These are phyloP conservation scores for Paramuricea clavata DNA, from an alignment of 92 coral and sea anemone species.

Conservation along the genomic window DNA sequence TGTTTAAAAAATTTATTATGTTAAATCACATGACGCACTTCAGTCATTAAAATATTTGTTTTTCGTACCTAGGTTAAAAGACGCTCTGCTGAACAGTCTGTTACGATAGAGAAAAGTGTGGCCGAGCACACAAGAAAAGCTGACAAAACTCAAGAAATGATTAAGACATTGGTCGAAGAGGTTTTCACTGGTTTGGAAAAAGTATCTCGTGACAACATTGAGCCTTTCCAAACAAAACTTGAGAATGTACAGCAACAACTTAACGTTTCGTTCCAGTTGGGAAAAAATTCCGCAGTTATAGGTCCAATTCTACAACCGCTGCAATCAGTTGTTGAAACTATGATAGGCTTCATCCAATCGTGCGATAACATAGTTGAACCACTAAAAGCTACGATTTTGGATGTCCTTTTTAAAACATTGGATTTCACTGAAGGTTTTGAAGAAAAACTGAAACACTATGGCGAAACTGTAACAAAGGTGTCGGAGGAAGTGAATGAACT, in stretches of 20 bases:
- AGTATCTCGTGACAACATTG: constrained; percentile 75
- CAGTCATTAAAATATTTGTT: constrained; percentile 93
- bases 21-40: constrained; percentile 86
- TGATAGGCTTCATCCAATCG: constrained; percentile 74
- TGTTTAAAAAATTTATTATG: not conserved
- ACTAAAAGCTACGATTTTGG: constrained; percentile 77
- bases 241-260: constrained; percentile 75
- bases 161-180: constrained; percentile 73
- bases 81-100: constrained; percentile 36
- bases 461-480: constrained; percentile 63
- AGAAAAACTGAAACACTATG: constrained; percentile 78
- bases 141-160: constrained; percentile 69
- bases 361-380: constrained; percentile 68
- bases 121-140: constrained; percentile 73
- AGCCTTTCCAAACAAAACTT: constrained; percentile 66
- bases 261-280: constrained; percentile 63
- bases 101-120: constrained; percentile 60
- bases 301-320: constrained; percentile 76
- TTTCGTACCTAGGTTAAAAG: constrained; percentile 65
- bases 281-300: constrained; percentile 73
- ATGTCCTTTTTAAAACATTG: constrained; percentile 78
- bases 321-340: constrained; percentile 70
- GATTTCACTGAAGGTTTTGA: constrained; percentile 80
- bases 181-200: constrained; percentile 77
- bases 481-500: constrained; percentile 74